phyloP scores from a whole-genome alignment of 1,140 invertebrate species.

The Ruditapes philippinarum region DNA sequence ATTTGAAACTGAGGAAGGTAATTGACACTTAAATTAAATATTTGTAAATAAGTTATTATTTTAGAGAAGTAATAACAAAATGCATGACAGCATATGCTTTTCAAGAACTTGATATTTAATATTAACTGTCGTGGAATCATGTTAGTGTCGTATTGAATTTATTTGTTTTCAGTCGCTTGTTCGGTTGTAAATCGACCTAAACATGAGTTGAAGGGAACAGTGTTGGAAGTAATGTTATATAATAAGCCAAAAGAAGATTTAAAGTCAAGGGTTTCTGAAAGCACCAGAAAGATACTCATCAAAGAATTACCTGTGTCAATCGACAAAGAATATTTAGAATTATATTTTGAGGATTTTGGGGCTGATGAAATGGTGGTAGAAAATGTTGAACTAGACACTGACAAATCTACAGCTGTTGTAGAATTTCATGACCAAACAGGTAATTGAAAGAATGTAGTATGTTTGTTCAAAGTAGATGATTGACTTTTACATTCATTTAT shows the following conservation, averaged over 20 bases:
- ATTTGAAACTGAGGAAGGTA: not conserved
- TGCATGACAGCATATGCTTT: too few species aligned
- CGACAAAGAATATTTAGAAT: not conserved
- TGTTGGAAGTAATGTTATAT: not conserved
- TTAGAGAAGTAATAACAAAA: too few species aligned
- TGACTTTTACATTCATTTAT: too few species aligned
- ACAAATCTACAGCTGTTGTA: not conserved
- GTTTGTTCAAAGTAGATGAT: too few species aligned
- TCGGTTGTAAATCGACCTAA: not conserved
- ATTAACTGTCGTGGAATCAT: too few species aligned
- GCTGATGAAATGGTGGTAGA: not conserved
- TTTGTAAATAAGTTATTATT: too few species aligned
- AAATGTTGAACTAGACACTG: not conserved
- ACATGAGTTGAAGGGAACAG: not conserved
- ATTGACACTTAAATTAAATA: too few species aligned
- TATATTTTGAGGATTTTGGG: not conserved
- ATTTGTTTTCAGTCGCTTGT: not conserved
- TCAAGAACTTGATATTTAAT: too few species aligned
- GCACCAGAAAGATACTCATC: not conserved
- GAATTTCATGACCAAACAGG: not conserved
- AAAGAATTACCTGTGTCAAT: not conserved
- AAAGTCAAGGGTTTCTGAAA: not conserved
- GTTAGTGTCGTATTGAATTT: too few species aligned
- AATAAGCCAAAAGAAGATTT: not conserved
- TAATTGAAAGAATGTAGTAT: too few species aligned